Evolutionary conservation across 2,797 vertebrate genomes (phyloP).

Genomic region (Oreonectes daqikongensis): DNA sequence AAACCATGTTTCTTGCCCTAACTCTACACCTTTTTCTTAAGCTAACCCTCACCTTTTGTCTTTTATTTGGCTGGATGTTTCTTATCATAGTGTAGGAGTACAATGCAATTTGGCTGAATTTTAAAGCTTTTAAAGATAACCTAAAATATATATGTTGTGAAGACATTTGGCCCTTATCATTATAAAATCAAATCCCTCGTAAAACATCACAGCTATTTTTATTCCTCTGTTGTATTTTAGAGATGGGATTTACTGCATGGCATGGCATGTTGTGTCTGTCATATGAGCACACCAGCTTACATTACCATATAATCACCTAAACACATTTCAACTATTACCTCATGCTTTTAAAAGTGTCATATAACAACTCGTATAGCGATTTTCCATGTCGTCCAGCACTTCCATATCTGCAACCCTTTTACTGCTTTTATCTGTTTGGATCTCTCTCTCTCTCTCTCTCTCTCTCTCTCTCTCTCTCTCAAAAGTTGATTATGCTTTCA

Average conservation of each 20-base stretch:
- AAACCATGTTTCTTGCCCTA: not conserved
- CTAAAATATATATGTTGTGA: not conserved
- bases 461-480: not conserved
- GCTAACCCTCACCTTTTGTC: not conserved
- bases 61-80: not conserved
- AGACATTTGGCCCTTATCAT: not conserved
- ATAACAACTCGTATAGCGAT: conserved; percentile 15
- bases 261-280: not conserved
- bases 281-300: conserved; percentile 8
- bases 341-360: conserved; percentile 26
- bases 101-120: not conserved
- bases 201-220: too few species aligned
- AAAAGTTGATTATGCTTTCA: conserved; percentile 28
- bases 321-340: conserved; percentile 28
- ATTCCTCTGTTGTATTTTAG: not conserved
- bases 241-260: not conserved
- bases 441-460: conserved; percentile 6
- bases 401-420: not conserved
- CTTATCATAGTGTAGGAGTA: not conserved
- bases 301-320: conserved; percentile 26
- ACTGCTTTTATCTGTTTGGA: conserved; percentile 9
- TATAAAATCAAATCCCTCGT: too few species aligned
- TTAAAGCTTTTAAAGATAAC: not conserved
- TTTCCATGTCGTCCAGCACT: conserved; percentile 9
- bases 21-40: not conserved